phyloP scores from a whole-genome alignment of 2,888 invertebrate genomes.

The Heliconius hortense region DNA sequence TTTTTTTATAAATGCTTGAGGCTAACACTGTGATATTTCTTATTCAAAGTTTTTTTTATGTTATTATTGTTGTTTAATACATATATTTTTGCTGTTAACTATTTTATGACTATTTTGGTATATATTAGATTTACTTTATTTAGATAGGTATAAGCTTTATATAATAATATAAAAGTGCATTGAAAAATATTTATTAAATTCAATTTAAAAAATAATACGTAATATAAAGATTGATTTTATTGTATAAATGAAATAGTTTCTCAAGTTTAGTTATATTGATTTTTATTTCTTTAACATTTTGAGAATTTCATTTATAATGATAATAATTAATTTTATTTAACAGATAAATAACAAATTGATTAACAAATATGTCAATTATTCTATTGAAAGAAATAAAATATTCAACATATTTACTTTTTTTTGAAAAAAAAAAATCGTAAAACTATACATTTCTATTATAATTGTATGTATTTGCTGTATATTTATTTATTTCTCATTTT shows the following conservation, averaged over 20 bases:
- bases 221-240: neutral
- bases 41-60: conserved; percentile 10
- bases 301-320: neutral
- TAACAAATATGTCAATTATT: no score
- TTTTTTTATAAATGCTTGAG: conserved; percentile 25
- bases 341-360: neutral
- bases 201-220: neutral
- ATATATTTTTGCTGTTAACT: neutral
- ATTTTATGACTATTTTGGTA: neutral
- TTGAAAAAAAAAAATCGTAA: neutral
- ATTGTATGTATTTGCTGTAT: neutral
- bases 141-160: neutral
- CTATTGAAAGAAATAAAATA: no score
- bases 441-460: neutral
- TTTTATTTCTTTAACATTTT: no score
- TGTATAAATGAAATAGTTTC: no score
- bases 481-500: neutral
- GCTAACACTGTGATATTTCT: neutral
- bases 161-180: neutral
- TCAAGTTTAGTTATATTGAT: no score
- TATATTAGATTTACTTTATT: neutral
- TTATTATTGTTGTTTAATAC: neutral
- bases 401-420: neutral
- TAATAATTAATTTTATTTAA: neutral
- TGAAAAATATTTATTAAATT: neutral